Percentiles rank a stretch among this genome's conserved stretches.
phyloP scores from a whole-genome alignment of 2,113 vertebrate genomes.

The Protobothrops flavoviridis region DNA sequence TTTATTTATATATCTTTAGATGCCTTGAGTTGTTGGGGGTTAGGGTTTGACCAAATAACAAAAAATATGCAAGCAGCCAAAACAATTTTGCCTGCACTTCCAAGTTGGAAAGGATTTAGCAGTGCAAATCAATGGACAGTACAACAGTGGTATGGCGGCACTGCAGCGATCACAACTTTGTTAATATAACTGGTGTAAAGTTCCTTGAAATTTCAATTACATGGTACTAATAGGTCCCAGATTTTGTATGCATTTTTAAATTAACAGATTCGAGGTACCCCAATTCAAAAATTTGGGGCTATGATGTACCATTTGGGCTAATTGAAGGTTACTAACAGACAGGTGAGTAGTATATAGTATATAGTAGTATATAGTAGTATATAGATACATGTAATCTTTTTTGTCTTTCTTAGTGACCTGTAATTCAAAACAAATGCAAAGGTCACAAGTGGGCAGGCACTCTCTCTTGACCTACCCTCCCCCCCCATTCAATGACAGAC shows the following conservation, averaged over 20 bases:
- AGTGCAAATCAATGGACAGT: background rate
- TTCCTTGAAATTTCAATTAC: too few relatives aligned
- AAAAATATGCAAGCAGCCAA: background rate
- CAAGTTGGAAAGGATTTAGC: background rate
- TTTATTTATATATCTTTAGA: background rate
- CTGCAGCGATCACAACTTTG: too few relatives aligned
- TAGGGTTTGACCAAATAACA: background rate
- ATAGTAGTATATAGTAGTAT: too few relatives aligned
- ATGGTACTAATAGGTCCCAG: too few relatives aligned
- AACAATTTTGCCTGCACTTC: background rate
- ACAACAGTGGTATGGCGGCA: background rate
- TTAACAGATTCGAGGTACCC: too few relatives aligned
- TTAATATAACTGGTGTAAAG: too few relatives aligned
- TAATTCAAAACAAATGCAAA: background rate
- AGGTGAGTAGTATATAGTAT: too few relatives aligned
- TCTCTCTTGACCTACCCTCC: background rate
- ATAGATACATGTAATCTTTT: background rate
- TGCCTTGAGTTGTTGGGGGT: background rate
- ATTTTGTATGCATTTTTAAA: too few relatives aligned
- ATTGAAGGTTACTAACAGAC: background rate
- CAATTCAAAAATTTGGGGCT: too few relatives aligned
- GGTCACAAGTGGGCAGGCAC: background rate
- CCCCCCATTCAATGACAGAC: background rate
- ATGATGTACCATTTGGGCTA: too few relatives aligned
- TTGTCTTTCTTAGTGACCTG: background rate